These are phyloP conservation scores for Hydra vulgaris DNA, from an alignment of 30 jellyfish, hydroid and myxozoan species.

Conservation along the genomic window DNA sequence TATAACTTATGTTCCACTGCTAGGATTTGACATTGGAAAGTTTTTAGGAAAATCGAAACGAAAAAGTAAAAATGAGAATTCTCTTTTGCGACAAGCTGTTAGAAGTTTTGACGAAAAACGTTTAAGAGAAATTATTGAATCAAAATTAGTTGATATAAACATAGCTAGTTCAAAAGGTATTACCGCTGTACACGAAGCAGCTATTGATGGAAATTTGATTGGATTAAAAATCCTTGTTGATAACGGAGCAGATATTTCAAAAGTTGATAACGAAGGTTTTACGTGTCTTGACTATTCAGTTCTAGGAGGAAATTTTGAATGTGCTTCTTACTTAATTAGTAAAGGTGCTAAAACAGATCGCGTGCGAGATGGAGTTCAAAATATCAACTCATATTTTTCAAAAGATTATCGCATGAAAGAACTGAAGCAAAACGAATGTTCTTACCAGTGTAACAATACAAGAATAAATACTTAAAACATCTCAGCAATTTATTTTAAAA, in stretches of 20 bases:
- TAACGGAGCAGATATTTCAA: conserved; percentile 7
- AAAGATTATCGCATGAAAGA: too few species aligned
- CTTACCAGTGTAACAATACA: not conserved
- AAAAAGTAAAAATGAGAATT: not conserved
- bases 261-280: conserved; percentile 17
- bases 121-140: not conserved
- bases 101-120: conserved; percentile 10
- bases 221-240: conserved; percentile 3
- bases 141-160: not conserved
- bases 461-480: not conserved
- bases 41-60: not conserved
- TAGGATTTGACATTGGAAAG: not conserved
- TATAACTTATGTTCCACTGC: not conserved
- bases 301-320: conserved; percentile 16
- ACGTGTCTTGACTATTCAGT: conserved; percentile 18
- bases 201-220: conserved; percentile 12
- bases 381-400: not conserved
- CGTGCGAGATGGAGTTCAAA: conserved; percentile 5
- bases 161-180: conserved; percentile 11
- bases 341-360: conserved; percentile 17
- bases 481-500: too few species aligned
- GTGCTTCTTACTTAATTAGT: conserved; percentile 17
- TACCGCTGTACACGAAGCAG: conserved; percentile 29
- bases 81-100: conserved; percentile 15
- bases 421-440: too few species aligned